phyloP scores from a whole-genome alignment of 2,888 invertebrate genomes.

The Cerceris ruficornis region DNA sequence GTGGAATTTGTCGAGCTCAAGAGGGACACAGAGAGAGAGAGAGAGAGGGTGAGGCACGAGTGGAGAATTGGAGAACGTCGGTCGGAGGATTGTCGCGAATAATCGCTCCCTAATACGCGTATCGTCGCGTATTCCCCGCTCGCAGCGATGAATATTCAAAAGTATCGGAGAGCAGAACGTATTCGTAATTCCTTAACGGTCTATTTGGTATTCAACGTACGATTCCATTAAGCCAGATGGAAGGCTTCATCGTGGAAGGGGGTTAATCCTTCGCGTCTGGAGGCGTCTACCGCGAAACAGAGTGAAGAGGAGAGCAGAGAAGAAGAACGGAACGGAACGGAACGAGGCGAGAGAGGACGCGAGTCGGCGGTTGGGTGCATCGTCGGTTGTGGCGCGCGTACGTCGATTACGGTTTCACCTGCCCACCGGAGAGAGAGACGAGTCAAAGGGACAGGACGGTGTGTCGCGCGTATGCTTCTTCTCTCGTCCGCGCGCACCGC shows the following conservation, averaged over 20 bases:
- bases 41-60: too few relatives aligned
- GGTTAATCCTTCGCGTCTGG: conserved; percentile 49
- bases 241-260: conserved; percentile 36
- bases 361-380: conserved; percentile 23
- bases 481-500: conserved; percentile 46
- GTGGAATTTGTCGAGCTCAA: neutral
- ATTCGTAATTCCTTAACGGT: conserved; percentile 31
- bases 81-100: neutral
- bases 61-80: neutral
- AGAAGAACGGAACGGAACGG: neutral
- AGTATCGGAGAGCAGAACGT: neutral
- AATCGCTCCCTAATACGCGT: neutral
- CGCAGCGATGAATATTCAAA: neutral
- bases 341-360: conserved; percentile 1
- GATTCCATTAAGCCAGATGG: conserved; percentile 55
- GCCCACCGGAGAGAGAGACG: conserved; percentile 38
- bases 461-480: conserved; percentile 63
- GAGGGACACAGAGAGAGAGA: too few relatives aligned
- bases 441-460: conserved; percentile 31
- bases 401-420: conserved; percentile 61
- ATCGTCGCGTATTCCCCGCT: neutral
- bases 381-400: conserved; percentile 20
- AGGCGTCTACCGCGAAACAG: conserved; percentile 28
- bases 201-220: conserved; percentile 45
- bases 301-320: neutral